These are phyloP conservation scores for Antheraea assamensis DNA, from an alignment of 2,888 invertebrate species.

Conservation along the genomic window DNA sequence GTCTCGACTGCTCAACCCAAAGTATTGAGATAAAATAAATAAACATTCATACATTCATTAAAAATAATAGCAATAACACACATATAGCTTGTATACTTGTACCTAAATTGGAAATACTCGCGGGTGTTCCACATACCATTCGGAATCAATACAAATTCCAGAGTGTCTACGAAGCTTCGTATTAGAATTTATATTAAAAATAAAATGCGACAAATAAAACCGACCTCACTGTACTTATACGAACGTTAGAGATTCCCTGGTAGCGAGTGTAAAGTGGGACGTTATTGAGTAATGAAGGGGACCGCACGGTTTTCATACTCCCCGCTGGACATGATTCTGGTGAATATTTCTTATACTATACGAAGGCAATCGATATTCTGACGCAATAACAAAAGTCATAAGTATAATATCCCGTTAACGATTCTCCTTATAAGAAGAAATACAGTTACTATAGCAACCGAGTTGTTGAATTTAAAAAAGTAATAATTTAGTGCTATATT, in stretches of 20 bases:
- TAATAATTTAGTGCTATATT: no score
- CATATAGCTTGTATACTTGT: neutral
- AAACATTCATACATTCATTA: conserved; percentile 10
- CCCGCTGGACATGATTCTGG: neutral
- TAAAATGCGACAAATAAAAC: conserved; percentile 9
- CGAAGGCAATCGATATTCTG: no score
- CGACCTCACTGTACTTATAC: neutral
- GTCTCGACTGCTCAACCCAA: neutral
- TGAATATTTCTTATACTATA: neutral
- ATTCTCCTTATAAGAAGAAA: no score
- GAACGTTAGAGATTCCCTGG: neutral
- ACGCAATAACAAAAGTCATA: no score
- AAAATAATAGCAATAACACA: neutral
- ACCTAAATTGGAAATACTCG: conserved; percentile 44
- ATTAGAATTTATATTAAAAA: conserved; percentile 62
- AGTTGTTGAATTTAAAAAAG: no score
- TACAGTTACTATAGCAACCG: no score
- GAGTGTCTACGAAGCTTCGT: conserved; percentile 44
- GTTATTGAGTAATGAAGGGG: neutral
- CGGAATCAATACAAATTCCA: conserved; percentile 53
- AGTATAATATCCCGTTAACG: no score
- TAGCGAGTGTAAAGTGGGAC: neutral
- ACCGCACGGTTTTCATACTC: neutral
- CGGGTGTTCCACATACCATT: conserved; percentile 51
- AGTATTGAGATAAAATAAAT: neutral